Evolutionary conservation across 2,797 vertebrate species (phyloP), one percentile per base, ranked within the genome.

Genomic region (Chaunax sp.): DNA sequence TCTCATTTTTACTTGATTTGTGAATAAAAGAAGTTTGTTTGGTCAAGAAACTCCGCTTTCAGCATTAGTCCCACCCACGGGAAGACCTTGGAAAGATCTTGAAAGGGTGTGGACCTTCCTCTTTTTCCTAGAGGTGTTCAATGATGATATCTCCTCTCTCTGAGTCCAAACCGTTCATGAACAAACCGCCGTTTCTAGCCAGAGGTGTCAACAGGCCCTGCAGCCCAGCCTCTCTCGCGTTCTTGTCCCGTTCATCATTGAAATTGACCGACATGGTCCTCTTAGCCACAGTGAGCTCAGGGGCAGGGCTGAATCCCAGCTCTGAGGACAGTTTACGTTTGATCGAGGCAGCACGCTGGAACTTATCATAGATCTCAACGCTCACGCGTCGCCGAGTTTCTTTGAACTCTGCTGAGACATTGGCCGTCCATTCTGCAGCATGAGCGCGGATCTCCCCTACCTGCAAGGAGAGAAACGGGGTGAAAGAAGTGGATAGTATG

Each of bases 401-500:
- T 88, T 98, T 98, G 86, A 99, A 96, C 86, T 99, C 97, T 0
- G 97, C 97, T 0, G 97, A 98, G 78, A 99, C 97, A 0, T 97
- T 98, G 18, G 97, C 97, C 0, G 96, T 97, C 97, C 97, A 99
- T 91, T 99, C 97, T 0, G 97, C 97, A 0, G 97, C 97, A 0
- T 99, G 97, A n/a, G 97, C 97, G 49, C 97, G 90, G 85, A 99
- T 97, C 86, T 99, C 97, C 22, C 95, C 97, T 0, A 98, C 97
- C 97, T 99, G 81, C 8, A 14, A 8, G 37, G 59, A 52, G 1
- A 60, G 28, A 14, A 10, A 19, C 6, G 23, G 4, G 6, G 37
- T n/a, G 16, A 26, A 10, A 6, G 57, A 0, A 76, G 38, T 3
- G 11, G 19, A 57, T 2, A 20, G 19, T 12, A 37, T 2, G 14